phyloP scores from a whole-genome alignment of 2,888 invertebrate species.

The Xylocampa areola region DNA sequence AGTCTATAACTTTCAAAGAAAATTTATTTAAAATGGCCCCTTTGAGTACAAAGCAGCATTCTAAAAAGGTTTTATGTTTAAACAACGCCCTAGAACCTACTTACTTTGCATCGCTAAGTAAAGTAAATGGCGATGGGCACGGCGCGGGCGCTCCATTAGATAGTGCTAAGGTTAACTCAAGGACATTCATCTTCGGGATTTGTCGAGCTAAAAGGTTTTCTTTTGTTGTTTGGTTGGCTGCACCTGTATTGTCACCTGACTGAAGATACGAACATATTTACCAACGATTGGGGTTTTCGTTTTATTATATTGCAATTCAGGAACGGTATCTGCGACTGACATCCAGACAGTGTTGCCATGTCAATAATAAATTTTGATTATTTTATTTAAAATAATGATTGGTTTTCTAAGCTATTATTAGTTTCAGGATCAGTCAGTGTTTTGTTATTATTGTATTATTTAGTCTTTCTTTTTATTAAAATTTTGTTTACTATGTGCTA shows the following conservation, averaged over 20 bases:
- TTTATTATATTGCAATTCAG: too few species aligned
- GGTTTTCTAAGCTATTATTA: too few species aligned
- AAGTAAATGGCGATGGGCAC: slow-evolving; percentile 47
- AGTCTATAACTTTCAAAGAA: too few species aligned
- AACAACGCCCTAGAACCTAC: slow-evolving; percentile 43
- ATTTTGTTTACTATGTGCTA: too few species aligned
- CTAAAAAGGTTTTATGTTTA: slow-evolving; percentile 9
- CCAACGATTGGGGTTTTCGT: neutral
- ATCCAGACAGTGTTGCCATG: too few species aligned
- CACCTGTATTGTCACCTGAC: slow-evolving; percentile 14
- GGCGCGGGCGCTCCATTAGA: slow-evolving; percentile 56
- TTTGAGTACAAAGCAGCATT: slow-evolving; percentile 11
- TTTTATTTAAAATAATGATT: too few species aligned
- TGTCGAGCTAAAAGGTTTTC: slow-evolving; percentile 32
- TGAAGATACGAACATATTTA: too few species aligned
- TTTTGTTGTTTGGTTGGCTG: slow-evolving; percentile 16
- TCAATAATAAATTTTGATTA: neutral
- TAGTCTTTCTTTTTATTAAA: too few species aligned
- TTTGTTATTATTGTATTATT: too few species aligned
- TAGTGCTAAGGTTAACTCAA: slow-evolving; percentile 38
- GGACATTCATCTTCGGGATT: slow-evolving; percentile 29
- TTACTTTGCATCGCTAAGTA: slow-evolving; percentile 39
- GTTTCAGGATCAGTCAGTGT: too few species aligned
- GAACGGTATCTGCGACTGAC: too few species aligned
- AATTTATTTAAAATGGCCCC: too few species aligned